Percentiles rank a stretch among this genome's conserved stretches.
Evolutionary conservation across 2,888 invertebrate genomes (phyloP).

Genomic region (Vanessa cardui): DNA sequence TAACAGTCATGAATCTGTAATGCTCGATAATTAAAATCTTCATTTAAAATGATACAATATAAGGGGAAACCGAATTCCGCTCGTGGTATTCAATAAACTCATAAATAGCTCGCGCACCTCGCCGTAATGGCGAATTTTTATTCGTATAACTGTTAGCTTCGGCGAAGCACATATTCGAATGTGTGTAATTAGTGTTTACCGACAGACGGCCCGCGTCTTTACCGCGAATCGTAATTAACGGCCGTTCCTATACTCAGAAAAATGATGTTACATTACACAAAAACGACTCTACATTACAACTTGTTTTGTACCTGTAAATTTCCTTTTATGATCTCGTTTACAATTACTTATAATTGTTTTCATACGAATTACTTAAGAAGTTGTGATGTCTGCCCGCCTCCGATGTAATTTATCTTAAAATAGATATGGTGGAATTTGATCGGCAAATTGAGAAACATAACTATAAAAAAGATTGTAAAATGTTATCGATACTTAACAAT

Average conservation of each 20-base stretch:
- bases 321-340: conserved; percentile 36
- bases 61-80: conserved; percentile 9
- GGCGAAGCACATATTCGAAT: conserved; percentile 57
- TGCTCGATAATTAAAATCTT: background rate
- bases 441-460: background rate
- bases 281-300: conserved; percentile 40
- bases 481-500: no score
- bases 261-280: conserved; percentile 47
- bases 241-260: conserved; percentile 64
- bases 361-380: background rate
- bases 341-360: conserved; percentile 26
- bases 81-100: conserved; percentile 14
- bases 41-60: conserved; percentile 1
- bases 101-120: conserved; percentile 20
- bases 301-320: conserved; percentile 40
- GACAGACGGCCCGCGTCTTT: conserved; percentile 57
- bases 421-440: background rate
- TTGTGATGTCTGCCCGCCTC: background rate
- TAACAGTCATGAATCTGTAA: background rate
- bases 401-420: background rate
- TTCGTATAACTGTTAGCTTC: conserved; percentile 53
- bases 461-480: no score
- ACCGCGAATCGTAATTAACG: conserved; percentile 68
- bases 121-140: conserved; percentile 49
- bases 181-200: conserved; percentile 57